Base-by-base conservation (phyloP, 2,113 vertebrate genomes). In the Neogobius melanostomus region DNA sequence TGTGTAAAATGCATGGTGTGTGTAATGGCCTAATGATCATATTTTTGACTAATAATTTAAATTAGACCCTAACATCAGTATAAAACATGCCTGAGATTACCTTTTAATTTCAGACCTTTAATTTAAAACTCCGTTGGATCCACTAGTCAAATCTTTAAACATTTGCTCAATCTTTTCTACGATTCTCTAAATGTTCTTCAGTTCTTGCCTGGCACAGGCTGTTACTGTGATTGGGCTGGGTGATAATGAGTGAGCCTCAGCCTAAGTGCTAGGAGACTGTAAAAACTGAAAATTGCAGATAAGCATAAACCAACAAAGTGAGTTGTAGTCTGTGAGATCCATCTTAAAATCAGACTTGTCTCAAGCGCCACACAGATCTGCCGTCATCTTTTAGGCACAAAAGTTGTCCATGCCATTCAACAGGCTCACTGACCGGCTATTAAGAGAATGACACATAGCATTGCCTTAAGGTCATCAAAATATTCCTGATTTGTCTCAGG, bases 401-500 rank as follows among this genome's bases (percentile, higher is more conserved):
- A 83, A 47, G 74, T 79, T 66, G 56, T 72, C 77, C 45, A 60
- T 79, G 81, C 84, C 78, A 86, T 80, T 88, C 76, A 77, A 65
- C 64, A 61, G 66, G 62, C 48, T 71, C 69, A 36, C 70, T 85
- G 80, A 87, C 87, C 79, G 84, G 69, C 75, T 48, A 48, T 75
- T 71, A 79, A 85, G 59, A 82, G 80, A 83, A 82, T 78, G 72
- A 76, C 75, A 76, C 79, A 73, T 78, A 56, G 64, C 74, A 56
- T 75, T 66, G 70, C 78, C 61, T 12, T 83, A 70, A 21, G 77
- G 85, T 85, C 85, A 89, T 75, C 71, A 83, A 86, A 83, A 82
- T 74, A 82, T 87, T 86, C 81, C 83, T 74, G 81, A 85, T 85
- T 78, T 68, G 77, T 85, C 74, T 80, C 72, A 0, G 77, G 77